Conservation (phyloP, 2,797 vertebrate species). For the Sebastes trivittatus region DNA sequence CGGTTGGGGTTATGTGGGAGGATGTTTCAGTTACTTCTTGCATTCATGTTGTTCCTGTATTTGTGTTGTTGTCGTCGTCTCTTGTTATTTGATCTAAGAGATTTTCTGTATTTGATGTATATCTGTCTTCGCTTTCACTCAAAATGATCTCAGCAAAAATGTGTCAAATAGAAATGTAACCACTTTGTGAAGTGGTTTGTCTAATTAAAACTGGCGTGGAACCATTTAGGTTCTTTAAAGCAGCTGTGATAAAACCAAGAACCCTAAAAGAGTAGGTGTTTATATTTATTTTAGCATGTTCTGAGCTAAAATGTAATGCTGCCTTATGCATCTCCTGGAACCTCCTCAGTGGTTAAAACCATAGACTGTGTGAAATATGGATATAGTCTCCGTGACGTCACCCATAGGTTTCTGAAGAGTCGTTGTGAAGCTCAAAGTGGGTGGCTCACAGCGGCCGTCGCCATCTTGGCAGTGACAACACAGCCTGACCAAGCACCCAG, state of each 20-base stretch:
- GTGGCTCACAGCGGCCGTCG: fast-evolving
- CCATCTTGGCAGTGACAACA: too few species aligned
- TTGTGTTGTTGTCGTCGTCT: background rate
- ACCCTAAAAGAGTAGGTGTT: background rate
- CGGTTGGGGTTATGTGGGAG: background rate
- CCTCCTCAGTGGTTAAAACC: background rate
- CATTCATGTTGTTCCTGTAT: background rate
- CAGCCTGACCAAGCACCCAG: fast-evolving
- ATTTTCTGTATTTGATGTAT: background rate
- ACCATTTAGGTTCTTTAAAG: background rate
- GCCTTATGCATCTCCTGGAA: background rate
- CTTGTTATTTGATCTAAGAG: background rate
- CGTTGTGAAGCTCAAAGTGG: too few species aligned
- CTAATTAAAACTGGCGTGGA: background rate
- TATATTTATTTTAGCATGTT: background rate
- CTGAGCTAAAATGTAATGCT: background rate
- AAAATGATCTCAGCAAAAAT: background rate
- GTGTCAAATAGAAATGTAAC: background rate
- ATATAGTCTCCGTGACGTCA: too few species aligned
- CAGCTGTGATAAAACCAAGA: background rate
- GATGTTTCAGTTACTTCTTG: background rate
- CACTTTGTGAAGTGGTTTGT: background rate
- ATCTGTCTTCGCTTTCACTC: too few species aligned
- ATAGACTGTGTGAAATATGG: too few species aligned
- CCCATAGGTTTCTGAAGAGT: too few species aligned